Percentiles rank a stretch among this genome's conserved stretches.
phyloP scores from a whole-genome alignment of 1,140 invertebrate genomes.

The Lordiphosa collinella region DNA sequence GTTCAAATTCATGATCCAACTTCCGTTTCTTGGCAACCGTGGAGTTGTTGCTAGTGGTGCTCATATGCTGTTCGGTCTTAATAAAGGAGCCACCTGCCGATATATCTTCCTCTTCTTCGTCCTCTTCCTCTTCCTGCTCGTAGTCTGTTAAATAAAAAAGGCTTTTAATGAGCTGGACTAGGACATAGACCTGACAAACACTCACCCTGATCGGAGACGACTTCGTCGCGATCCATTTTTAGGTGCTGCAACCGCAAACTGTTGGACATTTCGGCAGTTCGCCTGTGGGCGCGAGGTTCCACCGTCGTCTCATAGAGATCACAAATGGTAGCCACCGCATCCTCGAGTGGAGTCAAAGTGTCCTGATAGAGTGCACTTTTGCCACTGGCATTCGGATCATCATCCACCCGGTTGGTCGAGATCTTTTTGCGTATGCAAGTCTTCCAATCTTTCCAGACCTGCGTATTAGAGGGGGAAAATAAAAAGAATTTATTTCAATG shows the following conservation, averaged over 20 bases:
- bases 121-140: slow-evolving; percentile 40
- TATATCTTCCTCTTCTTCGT: slow-evolving; percentile 25
- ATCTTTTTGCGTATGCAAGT: slow-evolving; percentile 62
- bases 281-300: slow-evolving; percentile 30
- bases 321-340: slow-evolving; percentile 50
- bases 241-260: slow-evolving; percentile 23
- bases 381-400: slow-evolving; percentile 35
- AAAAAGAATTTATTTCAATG: not conserved
- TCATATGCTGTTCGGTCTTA: slow-evolving; percentile 18
- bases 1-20: slow-evolving; percentile 9
- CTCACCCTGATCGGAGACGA: slow-evolving; percentile 39
- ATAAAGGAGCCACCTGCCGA: slow-evolving; percentile 12
- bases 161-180: too few species aligned
- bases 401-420: slow-evolving; percentile 46
- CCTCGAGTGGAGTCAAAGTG: slow-evolving; percentile 52
- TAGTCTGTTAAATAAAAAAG: not conserved
- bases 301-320: slow-evolving; percentile 60
- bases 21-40: slow-evolving; percentile 37
- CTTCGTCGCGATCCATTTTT: slow-evolving; percentile 40
- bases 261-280: slow-evolving; percentile 1
- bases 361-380: slow-evolving; percentile 55
- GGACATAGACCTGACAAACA: not conserved
- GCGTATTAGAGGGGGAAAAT: too few species aligned
- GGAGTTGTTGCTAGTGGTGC: not conserved
- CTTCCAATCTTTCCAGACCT: slow-evolving; percentile 70